phyloP scores from a whole-genome alignment of 2,888 invertebrate genomes.

The Glomeris marginata region DNA sequence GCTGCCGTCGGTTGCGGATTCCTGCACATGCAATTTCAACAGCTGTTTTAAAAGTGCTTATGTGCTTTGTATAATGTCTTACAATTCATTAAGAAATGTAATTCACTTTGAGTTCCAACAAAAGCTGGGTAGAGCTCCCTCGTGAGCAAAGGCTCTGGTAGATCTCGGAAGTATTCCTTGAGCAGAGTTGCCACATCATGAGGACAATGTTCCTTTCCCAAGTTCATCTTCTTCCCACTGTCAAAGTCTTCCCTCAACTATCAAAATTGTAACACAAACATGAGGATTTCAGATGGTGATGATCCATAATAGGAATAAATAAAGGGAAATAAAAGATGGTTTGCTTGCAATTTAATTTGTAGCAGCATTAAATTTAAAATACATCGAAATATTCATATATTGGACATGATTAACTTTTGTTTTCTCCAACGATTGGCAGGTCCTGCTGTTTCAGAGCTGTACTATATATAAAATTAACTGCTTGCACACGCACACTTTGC shows the following conservation, averaged over 20 bases:
- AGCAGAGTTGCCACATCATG: constrained; percentile 86
- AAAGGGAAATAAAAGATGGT: too few species aligned
- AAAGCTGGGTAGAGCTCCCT: constrained; percentile 77
- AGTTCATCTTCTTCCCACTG: constrained; percentile 47
- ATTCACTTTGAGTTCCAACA: constrained; percentile 76
- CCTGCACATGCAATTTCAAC: constrained; percentile 35
- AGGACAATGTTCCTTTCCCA: constrained; percentile 68
- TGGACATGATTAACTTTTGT: too few species aligned
- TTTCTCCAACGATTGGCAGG: too few species aligned
- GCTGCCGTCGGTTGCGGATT: constrained; percentile 64
- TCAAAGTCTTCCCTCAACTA: constrained; percentile 84
- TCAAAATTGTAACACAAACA: constrained; percentile 9
- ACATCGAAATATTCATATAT: too few species aligned
- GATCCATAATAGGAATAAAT: too few species aligned
- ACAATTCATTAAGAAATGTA: neutral
- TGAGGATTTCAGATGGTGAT: neutral
- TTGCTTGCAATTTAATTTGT: too few species aligned
- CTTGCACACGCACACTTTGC: too few species aligned
- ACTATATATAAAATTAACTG: too few species aligned
- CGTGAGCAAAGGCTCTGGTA: constrained; percentile 82
- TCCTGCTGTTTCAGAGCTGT: too few species aligned
- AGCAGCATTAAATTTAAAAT: too few species aligned
- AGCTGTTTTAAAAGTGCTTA: neutral
- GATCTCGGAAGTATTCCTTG: constrained; percentile 82
- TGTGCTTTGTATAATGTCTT: neutral